Percentiles rank a stretch among this genome's conserved stretches.
These are phyloP conservation scores for Falco naumanni DNA, from an alignment of 2,797 vertebrate species.

Conservation along the genomic window DNA sequence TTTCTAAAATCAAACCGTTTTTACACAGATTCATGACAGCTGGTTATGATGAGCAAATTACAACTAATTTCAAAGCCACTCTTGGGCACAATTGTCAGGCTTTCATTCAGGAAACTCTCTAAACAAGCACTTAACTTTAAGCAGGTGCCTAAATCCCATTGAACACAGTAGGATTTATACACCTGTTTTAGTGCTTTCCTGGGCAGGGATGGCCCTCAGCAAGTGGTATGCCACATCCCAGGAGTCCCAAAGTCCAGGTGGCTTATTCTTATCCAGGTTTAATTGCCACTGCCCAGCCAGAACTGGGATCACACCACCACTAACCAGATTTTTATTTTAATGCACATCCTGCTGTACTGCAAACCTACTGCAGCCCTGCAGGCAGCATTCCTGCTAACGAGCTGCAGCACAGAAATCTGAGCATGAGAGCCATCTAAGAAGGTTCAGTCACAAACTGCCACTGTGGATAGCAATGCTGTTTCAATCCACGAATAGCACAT, in stretches of 20 bases:
- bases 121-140: slow-evolving; percentile 57
- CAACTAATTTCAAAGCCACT: slow-evolving; percentile 58
- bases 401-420: background rate
- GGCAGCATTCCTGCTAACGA: background rate
- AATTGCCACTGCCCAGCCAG: background rate
- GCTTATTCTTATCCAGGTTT: background rate
- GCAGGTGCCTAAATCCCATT: slow-evolving; percentile 56
- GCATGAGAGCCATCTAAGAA: background rate
- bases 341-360: background rate
- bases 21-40: slow-evolving; percentile 22
- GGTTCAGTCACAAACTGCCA: background rate
- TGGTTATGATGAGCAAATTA: slow-evolving; percentile 63
- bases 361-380: background rate
- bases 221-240: background rate
- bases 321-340: background rate
- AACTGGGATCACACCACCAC: background rate
- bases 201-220: background rate
- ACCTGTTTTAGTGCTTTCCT: slow-evolving; percentile 33
- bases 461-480: background rate
- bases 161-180: slow-evolving; percentile 29
- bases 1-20: slow-evolving; percentile 38
- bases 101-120: slow-evolving; percentile 47
- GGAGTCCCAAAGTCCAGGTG: background rate
- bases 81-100: slow-evolving; percentile 42
- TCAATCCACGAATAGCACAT: background rate